A percentile compares a stretch with the other conserved stretches of the same genome.
These are phyloP conservation scores for Rhabdornis inornatus DNA, from an alignment of 2,113 vertebrate species.

Conservation along the genomic window DNA sequence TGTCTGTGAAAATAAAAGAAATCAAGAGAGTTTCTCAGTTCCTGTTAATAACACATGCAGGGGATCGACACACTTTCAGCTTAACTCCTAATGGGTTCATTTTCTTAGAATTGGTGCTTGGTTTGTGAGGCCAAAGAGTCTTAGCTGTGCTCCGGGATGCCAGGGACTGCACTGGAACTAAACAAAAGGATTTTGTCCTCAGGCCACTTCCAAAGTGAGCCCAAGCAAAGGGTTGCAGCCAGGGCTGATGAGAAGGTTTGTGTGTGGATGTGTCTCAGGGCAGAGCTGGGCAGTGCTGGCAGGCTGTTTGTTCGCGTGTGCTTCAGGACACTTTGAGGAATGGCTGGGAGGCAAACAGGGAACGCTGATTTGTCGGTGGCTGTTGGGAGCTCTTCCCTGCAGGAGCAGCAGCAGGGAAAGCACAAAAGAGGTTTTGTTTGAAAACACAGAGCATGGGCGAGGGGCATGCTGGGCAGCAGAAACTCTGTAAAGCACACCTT, in stretches of 20 bases:
- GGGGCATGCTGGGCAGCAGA: not conserved
- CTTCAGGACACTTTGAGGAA: not conserved
- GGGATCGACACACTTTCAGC: not conserved
- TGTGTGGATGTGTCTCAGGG: not conserved
- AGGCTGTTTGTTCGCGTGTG: not conserved
- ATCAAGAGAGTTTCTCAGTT: not conserved
- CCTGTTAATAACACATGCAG: not conserved
- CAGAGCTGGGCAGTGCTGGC: not conserved
- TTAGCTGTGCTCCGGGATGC: not conserved
- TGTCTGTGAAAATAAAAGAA: not conserved
- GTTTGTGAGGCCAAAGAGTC: not conserved
- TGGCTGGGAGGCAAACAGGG: not conserved
- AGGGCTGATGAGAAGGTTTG: not conserved
- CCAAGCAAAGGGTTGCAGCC: not conserved
- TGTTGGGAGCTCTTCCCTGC: not conserved
- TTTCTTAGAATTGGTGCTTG: not conserved
- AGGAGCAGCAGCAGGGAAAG: not conserved
- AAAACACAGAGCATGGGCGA: not conserved
- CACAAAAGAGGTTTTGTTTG: not conserved
- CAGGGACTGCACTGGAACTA: not conserved
- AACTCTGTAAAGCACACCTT: not conserved
- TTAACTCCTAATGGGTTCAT: not conserved
- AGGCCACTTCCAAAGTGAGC: not conserved
- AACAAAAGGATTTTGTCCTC: not conserved
- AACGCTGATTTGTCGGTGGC: not conserved